Base-by-base conservation (phyloP, 2,113 vertebrate genomes). In the Orientallactaga bullata region DNA sequence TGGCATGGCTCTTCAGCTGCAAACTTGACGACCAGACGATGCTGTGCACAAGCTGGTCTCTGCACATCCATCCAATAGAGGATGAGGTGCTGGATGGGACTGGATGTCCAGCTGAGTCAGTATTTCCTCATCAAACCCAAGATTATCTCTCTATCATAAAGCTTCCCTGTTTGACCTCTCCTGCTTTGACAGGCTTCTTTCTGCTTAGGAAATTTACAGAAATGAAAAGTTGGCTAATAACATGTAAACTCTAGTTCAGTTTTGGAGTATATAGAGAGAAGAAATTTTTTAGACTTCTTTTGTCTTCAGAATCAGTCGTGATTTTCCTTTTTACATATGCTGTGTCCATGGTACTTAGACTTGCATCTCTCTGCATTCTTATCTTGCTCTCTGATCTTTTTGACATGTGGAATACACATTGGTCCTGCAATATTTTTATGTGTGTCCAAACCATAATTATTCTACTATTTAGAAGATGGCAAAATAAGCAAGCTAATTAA, bases 51-150 rank as follows among this genome's bases (percentile, higher is more conserved):
- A 15, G 35, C 28, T 3, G 1, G 16, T 93, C 32, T 24, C 26
- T 89, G 61, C 5, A 74, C 90, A 77, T 55, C 65, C 89, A 13
- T 60, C 42, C 2, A 47, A 17, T 18, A 23, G 15, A 91, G 30
- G 42, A 11, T 35, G 72, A 28, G 76, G 15, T 35, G 58, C 30
- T 79, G 7, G 32, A 18, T 72, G 35, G 11, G 23, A 7, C 13
- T 87, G 15, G 4, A 0, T 69, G 21, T 73, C 30, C 42, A 63
- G 3, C 26, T 26, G 85, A 83, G 42, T 39, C 69, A 89, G 7
- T 61, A 30, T 61, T 86, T 92, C 69, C 72, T 89, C 51, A 76
- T 84, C 77, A 89, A 77, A 72, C 21, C 39, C n/a, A 47, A 84
- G 1, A 90, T 0, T 1, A 4, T 0, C 2, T 3, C 0, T 78